Base-by-base conservation (phyloP, 1,140 invertebrate species). In the Microplitis mediator region DNA sequence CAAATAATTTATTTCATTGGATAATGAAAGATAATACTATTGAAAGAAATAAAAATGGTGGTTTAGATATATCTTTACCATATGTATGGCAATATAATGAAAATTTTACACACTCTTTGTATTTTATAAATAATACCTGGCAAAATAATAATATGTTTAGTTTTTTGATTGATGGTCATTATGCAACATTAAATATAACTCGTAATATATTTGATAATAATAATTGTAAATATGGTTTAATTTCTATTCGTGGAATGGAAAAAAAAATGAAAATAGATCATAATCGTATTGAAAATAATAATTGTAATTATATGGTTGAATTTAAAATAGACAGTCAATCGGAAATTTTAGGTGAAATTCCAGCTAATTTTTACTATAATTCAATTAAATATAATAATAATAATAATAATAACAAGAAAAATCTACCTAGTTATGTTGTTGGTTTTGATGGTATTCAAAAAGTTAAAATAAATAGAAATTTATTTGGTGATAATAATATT, bases 51-150 rank as follows among this genome's bases (percentile, higher is more conserved):
- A 87, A 87, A 67, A 89, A 89, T 36, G 94, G 95, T 31, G 97
- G 96, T 14, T 92, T 98, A 73, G 91, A 96, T 80, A 88, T 98
- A 2, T 89, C 90, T 0, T 83, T 98, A 11, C 97, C 97, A 0
- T 98, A 98, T 80, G 95, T 97, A 8, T 98, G 95, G 95, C 92
- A 97, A 77, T 97, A 98, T 77, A 94, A 97, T 80, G 95, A 97
- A 84, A 97, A 97, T 81, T 96, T 95, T 76, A 97, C 95, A 0
- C 97, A 98, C 84, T 93, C 94, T 0, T 88, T 98, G 31, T 93
- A 92, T 78, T 91, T 98, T 76, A 89, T 92, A 64, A 95, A 98
- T 77, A 96, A 96, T 75, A 94, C 93, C 0, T 95, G 98, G 90
- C 87, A 91, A 35, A 89, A 92, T 73, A 99, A 99, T 82, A 86